phyloP scores from a whole-genome alignment of 2,113 vertebrate species.

The Vulpes vulpes region DNA sequence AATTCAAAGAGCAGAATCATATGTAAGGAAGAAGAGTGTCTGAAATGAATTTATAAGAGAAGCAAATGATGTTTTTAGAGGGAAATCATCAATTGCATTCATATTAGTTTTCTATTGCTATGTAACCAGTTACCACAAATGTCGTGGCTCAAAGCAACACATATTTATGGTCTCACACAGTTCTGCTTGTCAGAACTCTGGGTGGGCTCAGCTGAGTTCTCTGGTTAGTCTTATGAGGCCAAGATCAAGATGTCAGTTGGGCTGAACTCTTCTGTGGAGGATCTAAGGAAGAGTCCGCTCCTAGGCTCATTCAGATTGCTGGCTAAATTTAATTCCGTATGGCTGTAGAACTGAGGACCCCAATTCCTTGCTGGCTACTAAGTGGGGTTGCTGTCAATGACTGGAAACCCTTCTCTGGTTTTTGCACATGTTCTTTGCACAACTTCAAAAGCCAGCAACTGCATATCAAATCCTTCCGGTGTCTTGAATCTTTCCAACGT shows the following conservation, averaged over 20 bases:
- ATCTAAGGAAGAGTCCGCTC: not conserved
- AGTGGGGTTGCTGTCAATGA: not conserved
- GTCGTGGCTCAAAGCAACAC: not conserved
- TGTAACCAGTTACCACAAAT: not conserved
- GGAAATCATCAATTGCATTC: not conserved
- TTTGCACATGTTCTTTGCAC: not conserved
- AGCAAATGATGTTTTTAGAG: not conserved
- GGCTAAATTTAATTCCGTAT: not conserved
- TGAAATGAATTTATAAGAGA: slow-evolving; percentile 25
- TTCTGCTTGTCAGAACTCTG: not conserved
- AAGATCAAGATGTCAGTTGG: not conserved
- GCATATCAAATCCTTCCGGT: not conserved
- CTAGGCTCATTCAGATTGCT: not conserved
- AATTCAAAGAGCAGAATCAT: slow-evolving; percentile 17
- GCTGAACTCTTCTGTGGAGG: not conserved
- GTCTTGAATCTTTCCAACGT: not conserved
- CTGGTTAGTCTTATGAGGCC: not conserved
- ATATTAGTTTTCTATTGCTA: not conserved
- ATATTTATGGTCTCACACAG: not conserved
- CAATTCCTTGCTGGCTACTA: not conserved
- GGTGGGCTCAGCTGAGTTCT: not conserved
- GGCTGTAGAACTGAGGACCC: not conserved
- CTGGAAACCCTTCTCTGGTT: not conserved
- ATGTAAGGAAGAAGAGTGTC: not conserved
- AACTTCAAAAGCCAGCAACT: slow-evolving; percentile 12